Conservation (phyloP, 2,888 invertebrate genomes). For the Hofmannophila pseudospretella region DNA sequence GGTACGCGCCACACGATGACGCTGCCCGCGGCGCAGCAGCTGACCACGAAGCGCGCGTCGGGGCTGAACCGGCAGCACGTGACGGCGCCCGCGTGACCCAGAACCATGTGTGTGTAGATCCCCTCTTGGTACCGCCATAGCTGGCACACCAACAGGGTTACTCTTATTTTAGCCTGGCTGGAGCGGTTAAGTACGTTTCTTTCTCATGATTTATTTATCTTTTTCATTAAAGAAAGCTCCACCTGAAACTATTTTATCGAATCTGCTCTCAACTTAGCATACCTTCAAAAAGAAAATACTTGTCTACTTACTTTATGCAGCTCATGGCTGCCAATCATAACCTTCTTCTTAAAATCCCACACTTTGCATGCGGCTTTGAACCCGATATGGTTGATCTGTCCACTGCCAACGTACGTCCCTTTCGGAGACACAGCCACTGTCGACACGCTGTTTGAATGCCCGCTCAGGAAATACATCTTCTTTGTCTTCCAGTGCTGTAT, state of each 20-base stretch:
- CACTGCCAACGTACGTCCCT: conserved; percentile 90
- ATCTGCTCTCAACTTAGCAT: too few species aligned
- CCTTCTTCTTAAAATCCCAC: conserved; percentile 87
- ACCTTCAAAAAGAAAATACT: too few species aligned
- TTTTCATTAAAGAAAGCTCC: too few species aligned
- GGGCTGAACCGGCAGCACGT: conserved; percentile 88
- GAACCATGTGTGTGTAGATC: conserved; percentile 84
- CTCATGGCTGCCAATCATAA: conserved; percentile 83
- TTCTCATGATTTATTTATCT: too few species aligned
- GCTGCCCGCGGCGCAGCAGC: conserved; percentile 89
- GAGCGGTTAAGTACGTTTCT: too few species aligned
- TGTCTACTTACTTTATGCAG: conserved; percentile 88
- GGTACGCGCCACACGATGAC: conserved; percentile 88
- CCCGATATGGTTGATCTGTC: conserved; percentile 94
- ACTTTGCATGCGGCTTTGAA: conserved; percentile 91
- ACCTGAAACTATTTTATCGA: too few species aligned
- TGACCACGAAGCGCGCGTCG: conserved; percentile 83
- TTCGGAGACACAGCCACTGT: conserved; percentile 85
- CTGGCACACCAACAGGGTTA: too few species aligned
- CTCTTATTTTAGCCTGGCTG: too few species aligned
- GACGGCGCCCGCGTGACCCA: conserved; percentile 91
- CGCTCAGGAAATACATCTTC: conserved; percentile 85
- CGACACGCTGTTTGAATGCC: conserved; percentile 88
- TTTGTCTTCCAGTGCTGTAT: conserved; percentile 83
- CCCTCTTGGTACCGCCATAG: conserved; percentile 93